Base-by-base conservation (phyloP, 2,888 invertebrate species). In the Phoenoteleia sp. region DNA sequence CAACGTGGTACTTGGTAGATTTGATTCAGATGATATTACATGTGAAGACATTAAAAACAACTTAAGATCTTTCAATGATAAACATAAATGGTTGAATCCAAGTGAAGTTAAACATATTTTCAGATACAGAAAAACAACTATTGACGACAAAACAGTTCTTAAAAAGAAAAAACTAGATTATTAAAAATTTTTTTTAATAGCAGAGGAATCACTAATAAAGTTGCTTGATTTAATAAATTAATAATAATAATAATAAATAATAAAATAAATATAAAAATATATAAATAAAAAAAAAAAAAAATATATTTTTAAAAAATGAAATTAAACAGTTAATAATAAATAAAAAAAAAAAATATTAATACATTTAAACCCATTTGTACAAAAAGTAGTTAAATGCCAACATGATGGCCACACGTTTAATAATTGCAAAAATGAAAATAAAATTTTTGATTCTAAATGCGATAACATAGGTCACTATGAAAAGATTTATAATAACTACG, bases 351-450 rank as follows among this genome's bases (percentile, higher is more conserved):
- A n/a, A n/a, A n/a, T n/a, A n/a, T n/a, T n/a, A n/a, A n/a, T n/a
- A n/a, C 21, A 19, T 49, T 2, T 66, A 66, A 66, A 49, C 1
- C 47, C 66, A 6, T 47, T 66, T 49, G 49, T 66, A 13, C 66
- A 66, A 29, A 25, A 29, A 15, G 47, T 66, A 3, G 25, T 29
- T 1, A 25, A 33, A 7, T 66, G 47, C 29, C 62, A 62, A 17
- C n/a, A 15, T 15, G 42, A 25, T 23, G 62, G 62, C 3, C 62
- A 62, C n/a, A 3, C 15, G n/a, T 17, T 19, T 2, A 1, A n/a
- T 11, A 2, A 5, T 3, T 62, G 62, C 21, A 62, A 62, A 45
- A 45, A 15, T 9, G 45, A 27, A 15, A 62, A 29, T 15, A 42
- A 42, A 0, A 1, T 21, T 6, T 62, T 25, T 29, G 42, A 45